A percentile compares a stretch with the other conserved stretches of the same genome.
These are phyloP conservation scores for Subanguina moxae DNA, from an alignment of 1,140 invertebrate species.

Conservation along the genomic window DNA sequence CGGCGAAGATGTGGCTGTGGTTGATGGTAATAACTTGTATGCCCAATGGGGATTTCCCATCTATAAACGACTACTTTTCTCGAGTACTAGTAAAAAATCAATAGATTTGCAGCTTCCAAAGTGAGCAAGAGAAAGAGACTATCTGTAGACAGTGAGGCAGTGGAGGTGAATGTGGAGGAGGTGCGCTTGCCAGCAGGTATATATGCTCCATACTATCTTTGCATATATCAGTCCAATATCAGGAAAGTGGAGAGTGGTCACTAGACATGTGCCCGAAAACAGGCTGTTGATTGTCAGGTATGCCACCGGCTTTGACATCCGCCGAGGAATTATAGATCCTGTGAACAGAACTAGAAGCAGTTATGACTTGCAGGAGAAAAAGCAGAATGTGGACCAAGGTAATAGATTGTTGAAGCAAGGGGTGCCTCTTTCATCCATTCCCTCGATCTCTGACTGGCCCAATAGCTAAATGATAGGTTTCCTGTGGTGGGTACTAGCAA, in stretches of 20 bases:
- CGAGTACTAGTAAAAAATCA: background rate
- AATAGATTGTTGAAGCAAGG: too few relatives aligned
- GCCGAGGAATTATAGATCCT: conserved; percentile 29
- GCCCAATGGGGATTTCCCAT: background rate
- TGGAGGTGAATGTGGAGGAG: conserved; percentile 44
- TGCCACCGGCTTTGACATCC: conserved; percentile 40
- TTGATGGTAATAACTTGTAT: conserved; percentile 9
- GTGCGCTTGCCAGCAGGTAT: conserved; percentile 34
- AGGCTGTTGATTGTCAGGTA: conserved; percentile 44
- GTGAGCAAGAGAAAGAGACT: conserved; percentile 6
- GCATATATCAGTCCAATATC: background rate
- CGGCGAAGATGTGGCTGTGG: conserved; percentile 32
- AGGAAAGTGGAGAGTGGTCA: conserved; percentile 55
- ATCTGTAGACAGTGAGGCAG: conserved; percentile 16
- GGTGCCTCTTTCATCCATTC: too few relatives aligned
- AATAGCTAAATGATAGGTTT: too few relatives aligned
- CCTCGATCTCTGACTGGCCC: too few relatives aligned
- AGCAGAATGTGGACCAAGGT: too few relatives aligned
- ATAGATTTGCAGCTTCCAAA: background rate
- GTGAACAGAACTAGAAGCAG: conserved; percentile 6
- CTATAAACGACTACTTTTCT: background rate
- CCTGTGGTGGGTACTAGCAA: too few relatives aligned
- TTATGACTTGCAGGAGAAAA: too few relatives aligned
- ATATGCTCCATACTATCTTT: background rate
- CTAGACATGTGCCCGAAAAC: conserved; percentile 44